Evolutionary conservation across 1,140 invertebrate genomes (phyloP).

Genomic region (Luehdorfia chinensis): DNA sequence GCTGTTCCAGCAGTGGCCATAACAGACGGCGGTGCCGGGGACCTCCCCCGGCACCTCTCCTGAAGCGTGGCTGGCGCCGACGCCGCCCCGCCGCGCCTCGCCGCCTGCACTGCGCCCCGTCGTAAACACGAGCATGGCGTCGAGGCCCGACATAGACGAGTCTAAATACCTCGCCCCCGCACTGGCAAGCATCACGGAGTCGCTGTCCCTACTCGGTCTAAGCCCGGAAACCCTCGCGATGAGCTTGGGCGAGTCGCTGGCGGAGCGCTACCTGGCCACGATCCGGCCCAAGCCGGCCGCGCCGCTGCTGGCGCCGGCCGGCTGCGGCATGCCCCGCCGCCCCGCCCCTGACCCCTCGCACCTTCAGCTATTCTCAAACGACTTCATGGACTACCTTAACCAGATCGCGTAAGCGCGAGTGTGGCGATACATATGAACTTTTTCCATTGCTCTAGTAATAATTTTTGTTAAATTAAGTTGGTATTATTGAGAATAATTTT

Average conservation of each 20-base stretch:
- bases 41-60: conserved; percentile 67
- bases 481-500: conserved; percentile 77
- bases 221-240: conserved; percentile 63
- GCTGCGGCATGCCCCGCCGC: conserved; percentile 45
- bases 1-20: conserved; percentile 88
- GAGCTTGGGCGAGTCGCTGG: conserved; percentile 64
- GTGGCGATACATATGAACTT: conserved; percentile 40
- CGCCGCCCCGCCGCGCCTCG: conserved; percentile 61
- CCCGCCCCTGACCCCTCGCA: conserved; percentile 51
- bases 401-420: conserved; percentile 74
- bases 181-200: conserved; percentile 63
- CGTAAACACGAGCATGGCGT: conserved; percentile 73
- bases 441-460: conserved; percentile 63
- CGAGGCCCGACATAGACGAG: conserved; percentile 45
- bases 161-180: conserved; percentile 47
- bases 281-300: conserved; percentile 47
- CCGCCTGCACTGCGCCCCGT: conserved; percentile 71
- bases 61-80: conserved; percentile 52
- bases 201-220: conserved; percentile 62
- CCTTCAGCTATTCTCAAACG: conserved; percentile 79
- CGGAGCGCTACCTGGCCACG: conserved; percentile 56
- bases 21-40: conserved; percentile 85
- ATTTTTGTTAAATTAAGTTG: conserved; percentile 77
- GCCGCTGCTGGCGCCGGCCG: conserved; percentile 32
- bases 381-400: conserved; percentile 79